phyloP scores from a whole-genome alignment of 1,140 invertebrate species.

The Nasonia vitripennis region DNA sequence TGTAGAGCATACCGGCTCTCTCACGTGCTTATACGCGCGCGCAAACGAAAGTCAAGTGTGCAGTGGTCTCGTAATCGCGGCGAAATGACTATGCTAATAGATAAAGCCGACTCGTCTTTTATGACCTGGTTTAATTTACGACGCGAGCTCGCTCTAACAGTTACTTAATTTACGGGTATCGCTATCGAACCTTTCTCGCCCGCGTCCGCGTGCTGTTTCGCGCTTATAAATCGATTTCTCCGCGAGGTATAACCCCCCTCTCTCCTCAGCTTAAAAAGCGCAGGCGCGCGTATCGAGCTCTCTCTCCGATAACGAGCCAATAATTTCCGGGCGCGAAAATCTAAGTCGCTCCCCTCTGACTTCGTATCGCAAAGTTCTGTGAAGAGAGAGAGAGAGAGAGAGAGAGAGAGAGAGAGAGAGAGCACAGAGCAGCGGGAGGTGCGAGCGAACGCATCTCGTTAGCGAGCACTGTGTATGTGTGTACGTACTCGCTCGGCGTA shows the following conservation, averaged over 20 bases:
- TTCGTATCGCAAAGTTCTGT: background rate
- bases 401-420: background rate
- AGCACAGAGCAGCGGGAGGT: background rate
- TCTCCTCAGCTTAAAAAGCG: background rate
- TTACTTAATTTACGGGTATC: background rate
- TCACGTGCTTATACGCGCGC: background rate
- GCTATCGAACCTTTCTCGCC: background rate
- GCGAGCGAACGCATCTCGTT: constrained; percentile 10
- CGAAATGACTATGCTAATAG: constrained; percentile 19
- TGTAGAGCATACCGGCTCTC: no score
- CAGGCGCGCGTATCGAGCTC: background rate
- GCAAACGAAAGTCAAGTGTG: constrained; percentile 32
- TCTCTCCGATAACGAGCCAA: constrained; percentile 15
- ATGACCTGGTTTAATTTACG: constrained; percentile 24
- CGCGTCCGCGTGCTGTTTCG: background rate
- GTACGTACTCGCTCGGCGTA: background rate
- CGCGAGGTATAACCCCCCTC: background rate
- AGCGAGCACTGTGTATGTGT: background rate
- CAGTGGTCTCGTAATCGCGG: background rate
- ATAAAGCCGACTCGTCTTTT: constrained; percentile 15
- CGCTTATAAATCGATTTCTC: constrained; percentile 5
- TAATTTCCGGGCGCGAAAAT: constrained; percentile 19
- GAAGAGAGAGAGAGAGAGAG: background rate
- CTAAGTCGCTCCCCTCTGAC: background rate
- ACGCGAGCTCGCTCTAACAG: background rate